These are phyloP conservation scores for Cephus nigrinus DNA, from an alignment of 2,888 invertebrate genomes.

Conservation along the genomic window DNA sequence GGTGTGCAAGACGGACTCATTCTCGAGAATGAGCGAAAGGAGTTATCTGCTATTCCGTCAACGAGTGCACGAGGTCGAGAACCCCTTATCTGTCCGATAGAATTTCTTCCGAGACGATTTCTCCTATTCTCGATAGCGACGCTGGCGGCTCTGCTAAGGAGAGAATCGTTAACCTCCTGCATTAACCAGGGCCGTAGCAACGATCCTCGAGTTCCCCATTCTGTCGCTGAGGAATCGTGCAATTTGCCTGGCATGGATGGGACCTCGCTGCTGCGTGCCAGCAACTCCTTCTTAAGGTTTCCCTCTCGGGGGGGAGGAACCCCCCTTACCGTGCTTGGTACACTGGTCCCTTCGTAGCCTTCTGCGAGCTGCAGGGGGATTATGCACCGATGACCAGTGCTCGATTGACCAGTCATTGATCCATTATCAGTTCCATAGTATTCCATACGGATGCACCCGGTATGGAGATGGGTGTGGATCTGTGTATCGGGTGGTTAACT, in stretches of 20 bases:
- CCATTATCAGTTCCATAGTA: not conserved
- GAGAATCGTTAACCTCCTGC: not conserved
- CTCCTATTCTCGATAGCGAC: not conserved
- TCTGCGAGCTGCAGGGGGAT: not conserved
- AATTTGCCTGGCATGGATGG: not conserved
- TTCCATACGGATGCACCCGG: not conserved
- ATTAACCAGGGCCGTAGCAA: not conserved
- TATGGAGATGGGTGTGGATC: not conserved
- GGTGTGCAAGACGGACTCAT: not conserved
- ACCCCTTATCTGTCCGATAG: slow-evolving; percentile 38
- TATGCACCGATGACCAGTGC: not conserved
- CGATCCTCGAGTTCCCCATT: not conserved
- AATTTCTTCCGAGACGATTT: slow-evolving; percentile 9
- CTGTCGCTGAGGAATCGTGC: not conserved
- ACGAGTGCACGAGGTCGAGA: slow-evolving; percentile 29
- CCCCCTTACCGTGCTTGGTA: not conserved
- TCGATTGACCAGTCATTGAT: not conserved
- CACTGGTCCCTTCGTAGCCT: not conserved
- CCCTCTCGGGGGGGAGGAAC: not conserved
- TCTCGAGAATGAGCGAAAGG: not conserved
- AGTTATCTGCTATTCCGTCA: not conserved
- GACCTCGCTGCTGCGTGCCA: not conserved
- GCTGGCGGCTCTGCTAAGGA: not conserved
- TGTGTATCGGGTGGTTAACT: not conserved
- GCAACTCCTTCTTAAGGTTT: not conserved